phyloP scores from a whole-genome alignment of 2,113 vertebrate species.

The Festucalex cinctus region DNA sequence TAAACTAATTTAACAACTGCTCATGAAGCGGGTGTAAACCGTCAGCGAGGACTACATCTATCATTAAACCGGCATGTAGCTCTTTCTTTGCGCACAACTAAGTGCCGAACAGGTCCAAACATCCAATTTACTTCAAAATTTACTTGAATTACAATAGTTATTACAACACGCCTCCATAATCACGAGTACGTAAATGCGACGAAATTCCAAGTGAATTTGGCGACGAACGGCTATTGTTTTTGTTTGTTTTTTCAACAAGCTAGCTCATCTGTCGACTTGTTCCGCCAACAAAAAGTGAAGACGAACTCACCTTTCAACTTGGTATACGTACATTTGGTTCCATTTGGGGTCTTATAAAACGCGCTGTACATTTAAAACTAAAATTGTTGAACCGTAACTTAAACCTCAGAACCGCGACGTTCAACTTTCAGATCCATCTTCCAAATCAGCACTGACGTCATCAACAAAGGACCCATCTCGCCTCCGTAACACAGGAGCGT shows the following conservation, averaged over 20 bases:
- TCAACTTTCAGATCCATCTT: constrained; percentile 38
- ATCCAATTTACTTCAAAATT: neutral
- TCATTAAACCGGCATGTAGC: neutral
- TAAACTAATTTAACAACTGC: neutral
- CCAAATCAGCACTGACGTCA: constrained; percentile 50
- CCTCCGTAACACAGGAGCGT: neutral
- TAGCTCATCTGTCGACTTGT: constrained; percentile 9
- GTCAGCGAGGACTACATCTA: neutral
- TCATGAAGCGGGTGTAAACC: neutral
- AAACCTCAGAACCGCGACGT: neutral
- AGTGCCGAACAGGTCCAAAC: neutral
- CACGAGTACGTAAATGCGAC: neutral
- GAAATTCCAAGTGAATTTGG: neutral
- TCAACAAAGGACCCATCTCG: constrained; percentile 31
- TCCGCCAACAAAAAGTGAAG: fast-evolving
- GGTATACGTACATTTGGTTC: constrained; percentile 22
- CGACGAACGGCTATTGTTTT: neutral
- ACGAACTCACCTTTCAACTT: constrained; percentile 58
- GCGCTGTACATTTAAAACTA: constrained; percentile 26
- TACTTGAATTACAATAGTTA: neutral
- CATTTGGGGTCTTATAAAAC: constrained; percentile 38
- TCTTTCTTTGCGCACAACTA: neutral
- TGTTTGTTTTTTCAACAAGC: constrained; percentile 16
- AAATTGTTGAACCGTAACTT: neutral
- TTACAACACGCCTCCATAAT: neutral